A percentile compares a stretch with the other conserved stretches of the same genome.
Conservation (phyloP, 2,797 vertebrate genomes). For the Steatocranus sp. region DNA sequence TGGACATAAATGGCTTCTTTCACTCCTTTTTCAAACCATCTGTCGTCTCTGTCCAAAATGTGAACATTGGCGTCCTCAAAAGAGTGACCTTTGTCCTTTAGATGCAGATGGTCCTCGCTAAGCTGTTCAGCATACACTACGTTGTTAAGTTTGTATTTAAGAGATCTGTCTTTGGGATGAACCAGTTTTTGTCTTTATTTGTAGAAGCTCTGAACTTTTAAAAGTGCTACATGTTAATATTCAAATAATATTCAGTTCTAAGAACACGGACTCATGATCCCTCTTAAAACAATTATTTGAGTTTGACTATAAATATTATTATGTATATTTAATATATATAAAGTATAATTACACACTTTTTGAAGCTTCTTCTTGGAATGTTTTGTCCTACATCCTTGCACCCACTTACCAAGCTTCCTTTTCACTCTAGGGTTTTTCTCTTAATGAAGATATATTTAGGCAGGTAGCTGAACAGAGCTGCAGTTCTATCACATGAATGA, state of each 20-base stretch:
- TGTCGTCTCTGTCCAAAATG: neutral
- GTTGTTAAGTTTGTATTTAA: neutral
- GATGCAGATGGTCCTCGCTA: neutral
- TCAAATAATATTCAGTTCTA: neutral
- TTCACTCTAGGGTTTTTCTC: neutral
- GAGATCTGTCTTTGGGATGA: neutral
- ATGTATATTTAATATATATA: neutral
- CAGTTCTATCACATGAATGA: neutral
- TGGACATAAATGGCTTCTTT: neutral
- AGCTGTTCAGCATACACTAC: neutral
- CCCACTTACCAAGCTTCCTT: neutral
- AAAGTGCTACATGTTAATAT: neutral
- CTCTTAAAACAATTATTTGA: neutral
- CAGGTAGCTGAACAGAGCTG: neutral
- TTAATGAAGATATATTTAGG: slow-evolving; percentile 18
- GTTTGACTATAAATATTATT: neutral
- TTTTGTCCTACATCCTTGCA: neutral
- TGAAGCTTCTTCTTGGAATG: neutral
- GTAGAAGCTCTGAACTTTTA: neutral
- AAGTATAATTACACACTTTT: neutral
- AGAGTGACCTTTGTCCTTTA: neutral
- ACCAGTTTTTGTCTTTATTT: neutral
- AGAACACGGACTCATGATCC: neutral
- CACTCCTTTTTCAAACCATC: neutral
- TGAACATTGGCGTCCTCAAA: neutral